phyloP scores from a whole-genome alignment of 1,140 invertebrate species.

The Diorhabda carinulata region DNA sequence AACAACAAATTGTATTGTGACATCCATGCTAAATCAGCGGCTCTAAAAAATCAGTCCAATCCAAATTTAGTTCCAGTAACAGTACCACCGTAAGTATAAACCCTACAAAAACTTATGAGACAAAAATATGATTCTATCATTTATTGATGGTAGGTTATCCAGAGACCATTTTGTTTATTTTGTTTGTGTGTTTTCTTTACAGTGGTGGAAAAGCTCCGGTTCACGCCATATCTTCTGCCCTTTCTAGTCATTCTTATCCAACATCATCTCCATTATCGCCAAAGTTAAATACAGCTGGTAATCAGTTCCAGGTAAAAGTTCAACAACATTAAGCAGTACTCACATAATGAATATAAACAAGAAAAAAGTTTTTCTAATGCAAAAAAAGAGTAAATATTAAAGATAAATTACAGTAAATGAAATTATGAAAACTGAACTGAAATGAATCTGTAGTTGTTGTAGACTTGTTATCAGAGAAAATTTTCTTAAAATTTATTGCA shows the following conservation, averaged over 20 bases:
- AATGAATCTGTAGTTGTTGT: too few relatives aligned
- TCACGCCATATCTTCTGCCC: slow-evolving; percentile 62
- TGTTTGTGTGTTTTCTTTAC: slow-evolving; percentile 18
- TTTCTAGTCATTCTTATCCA: slow-evolving; percentile 50
- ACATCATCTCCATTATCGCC: slow-evolving; percentile 53
- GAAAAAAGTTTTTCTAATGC: too few relatives aligned
- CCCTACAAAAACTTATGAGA: too few relatives aligned
- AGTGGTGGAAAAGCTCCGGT: slow-evolving; percentile 61
- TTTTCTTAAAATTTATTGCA: too few relatives aligned
- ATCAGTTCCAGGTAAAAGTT: slow-evolving; percentile 41
- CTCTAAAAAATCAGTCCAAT: slow-evolving; percentile 73
- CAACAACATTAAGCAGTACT: slow-evolving; percentile 3
- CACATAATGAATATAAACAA: too few relatives aligned
- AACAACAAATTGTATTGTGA: slow-evolving; percentile 96
- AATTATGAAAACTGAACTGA: too few relatives aligned
- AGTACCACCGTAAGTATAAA: slow-evolving; percentile 68
- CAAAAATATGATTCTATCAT: too few relatives aligned
- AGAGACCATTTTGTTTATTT: too few relatives aligned
- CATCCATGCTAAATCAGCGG: slow-evolving; percentile 87
- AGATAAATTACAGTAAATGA: too few relatives aligned
- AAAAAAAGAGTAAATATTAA: too few relatives aligned
- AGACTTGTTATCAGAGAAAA: too few relatives aligned
- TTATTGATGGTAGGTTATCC: too few relatives aligned
- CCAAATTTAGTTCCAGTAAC: slow-evolving; percentile 74
- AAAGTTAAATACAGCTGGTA: slow-evolving; percentile 45